These are phyloP conservation scores for Lophotis ruficrista DNA, from an alignment of 2,113 vertebrate genomes.

Conservation along the genomic window DNA sequence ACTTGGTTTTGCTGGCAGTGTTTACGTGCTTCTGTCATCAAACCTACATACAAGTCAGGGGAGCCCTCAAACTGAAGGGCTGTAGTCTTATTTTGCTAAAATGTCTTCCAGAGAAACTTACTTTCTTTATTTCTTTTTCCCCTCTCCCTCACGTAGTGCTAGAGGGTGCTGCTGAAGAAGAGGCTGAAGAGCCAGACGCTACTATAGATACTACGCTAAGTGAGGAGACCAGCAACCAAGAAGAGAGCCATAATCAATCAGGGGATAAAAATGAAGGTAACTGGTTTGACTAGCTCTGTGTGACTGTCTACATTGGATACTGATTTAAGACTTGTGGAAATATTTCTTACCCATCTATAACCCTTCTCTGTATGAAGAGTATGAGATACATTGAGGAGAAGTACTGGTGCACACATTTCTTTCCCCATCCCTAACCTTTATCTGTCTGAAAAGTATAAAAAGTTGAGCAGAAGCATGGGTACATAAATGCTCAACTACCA, in stretches of 20 bases:
- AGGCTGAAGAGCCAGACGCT: conserved; percentile 41
- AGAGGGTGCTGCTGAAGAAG: conserved; percentile 63
- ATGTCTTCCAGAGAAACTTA: not conserved
- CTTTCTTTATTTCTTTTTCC: not conserved
- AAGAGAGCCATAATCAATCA: conserved; percentile 14
- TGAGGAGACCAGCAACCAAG: conserved; percentile 35
- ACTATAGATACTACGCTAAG: not conserved
- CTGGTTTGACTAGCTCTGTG: conserved; percentile 3
- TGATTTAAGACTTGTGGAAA: not conserved
- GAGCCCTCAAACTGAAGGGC: not conserved
- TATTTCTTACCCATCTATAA: not conserved
- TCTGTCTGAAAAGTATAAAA: not conserved
- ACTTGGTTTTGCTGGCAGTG: fast-evolving
- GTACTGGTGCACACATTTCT: not conserved
- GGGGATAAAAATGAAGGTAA: conserved; percentile 80
- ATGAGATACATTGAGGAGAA: not conserved
- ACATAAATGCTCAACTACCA: not conserved
- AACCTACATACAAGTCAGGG: not conserved
- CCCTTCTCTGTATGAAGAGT: not conserved
- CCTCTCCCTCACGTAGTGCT: conserved; percentile 37
- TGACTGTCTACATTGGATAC: not conserved
- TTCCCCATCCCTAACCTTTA: not conserved
- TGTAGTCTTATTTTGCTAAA: not conserved
- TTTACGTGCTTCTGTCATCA: not conserved
- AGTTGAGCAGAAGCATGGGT: not conserved